Evolutionary conservation across 2,888 invertebrate genomes (phyloP), one percentile per base, ranked within the genome.

Genomic region (Holacanthella duospinosa): DNA sequence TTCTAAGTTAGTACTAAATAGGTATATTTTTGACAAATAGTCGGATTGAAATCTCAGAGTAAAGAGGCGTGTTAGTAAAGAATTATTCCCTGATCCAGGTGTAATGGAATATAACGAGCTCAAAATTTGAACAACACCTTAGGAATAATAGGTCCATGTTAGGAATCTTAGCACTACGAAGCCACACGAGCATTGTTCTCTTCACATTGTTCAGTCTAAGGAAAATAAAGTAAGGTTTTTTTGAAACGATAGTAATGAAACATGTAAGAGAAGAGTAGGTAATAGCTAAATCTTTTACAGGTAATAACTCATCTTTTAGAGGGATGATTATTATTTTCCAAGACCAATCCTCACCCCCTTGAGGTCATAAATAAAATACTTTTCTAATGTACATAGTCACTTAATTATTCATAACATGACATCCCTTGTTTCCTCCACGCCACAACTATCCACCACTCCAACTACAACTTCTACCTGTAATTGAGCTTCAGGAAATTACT

Each of bases 211-310:
- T 48, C 16, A 36, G 6, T 36, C 16, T 12, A 36, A 12, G 36
- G 36, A 36, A 16, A 36, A 36, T 6, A 36, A 36, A 36, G 16
- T 6, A 16, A 36, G 36, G 36, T 6, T 6, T 12, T 12, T 36
- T 12, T 36, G 16, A 36, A 16, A 36, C 9, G 48, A 48, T 9
- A 21, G n/a, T 48, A 48, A 48, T 48, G 48, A 48, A 48, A 48
- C 16, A 16, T 48, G 48, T 9, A 48, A 21, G 48, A 21, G 48
- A 21, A 36, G 36, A 36, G 36, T 12, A 36, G 36, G 29, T 57
- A 57, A 29, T 29, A 29, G 57, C 29, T 29, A 28, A 57, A 57
- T 57, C 57, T 57, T 57, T 57, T 29, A 28, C 36, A 57, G 57
- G 29, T 57, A 57, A 57, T 57, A 57, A 57, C 21, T 57, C 57